Base-by-base conservation (phyloP, 2,113 vertebrate species). In the Xyliphius kryptos region DNA sequence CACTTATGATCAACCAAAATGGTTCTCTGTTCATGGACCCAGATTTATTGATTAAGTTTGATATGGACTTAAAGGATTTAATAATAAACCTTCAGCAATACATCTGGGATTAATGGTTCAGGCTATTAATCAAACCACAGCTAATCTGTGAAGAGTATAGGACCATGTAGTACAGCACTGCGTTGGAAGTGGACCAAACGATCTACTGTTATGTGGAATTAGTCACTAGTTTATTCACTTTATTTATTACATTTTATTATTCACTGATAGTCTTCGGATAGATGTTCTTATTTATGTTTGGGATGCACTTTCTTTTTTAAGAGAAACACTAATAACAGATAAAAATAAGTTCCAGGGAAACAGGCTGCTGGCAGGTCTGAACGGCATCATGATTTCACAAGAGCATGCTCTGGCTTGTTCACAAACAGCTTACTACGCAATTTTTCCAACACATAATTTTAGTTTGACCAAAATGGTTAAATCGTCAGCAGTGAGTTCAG, bases 291-390 rank as follows among this genome's bases (percentile, higher is more conserved):
- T 32, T 32, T 32, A 32, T 32, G 26, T 32, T 32, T 32, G 26
- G 26, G 37, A 52, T 67, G 64, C 64, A 67, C 64, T 53, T 53
- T 67, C 59, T 8, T 13, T 8, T 59, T 26, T 46, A n/a, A 17
- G 8, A 58, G 38, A 6, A 32, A 32, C 37, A 52, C 37, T 66
- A 52, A 51, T n/a, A 15, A 8, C 9, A 8, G 14, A 17, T 14
- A 8, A 8, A 16, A 10, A 32, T 21, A 16, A 15, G 22, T 32
- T 14, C 21, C 22, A 16, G 0, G 3, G 43, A 38, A 26, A 19
- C 19, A 14, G 14, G 55, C 13, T 21, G 5, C 3, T 37, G 54
- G 17, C 50, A 36, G 5, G 66, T 48, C 50, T 49, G 13, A n/a
- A 43, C 20, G 37, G 20, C 46, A 32, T 19, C 13, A 36, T 52